Conservation (phyloP, 2,888 invertebrate genomes). For the Rhagonycha lutea region DNA sequence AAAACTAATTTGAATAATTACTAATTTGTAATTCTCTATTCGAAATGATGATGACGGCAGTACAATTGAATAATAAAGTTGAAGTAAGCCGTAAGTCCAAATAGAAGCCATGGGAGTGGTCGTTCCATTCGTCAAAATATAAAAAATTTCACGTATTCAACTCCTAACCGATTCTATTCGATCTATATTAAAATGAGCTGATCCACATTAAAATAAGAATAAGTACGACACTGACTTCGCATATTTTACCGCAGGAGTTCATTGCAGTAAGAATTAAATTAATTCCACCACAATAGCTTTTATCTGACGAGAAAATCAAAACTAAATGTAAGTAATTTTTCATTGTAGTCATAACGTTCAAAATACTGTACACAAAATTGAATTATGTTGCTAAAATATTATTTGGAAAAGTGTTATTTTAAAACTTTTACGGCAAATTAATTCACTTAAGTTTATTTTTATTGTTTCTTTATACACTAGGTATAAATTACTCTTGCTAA, state of each 20-base stretch:
- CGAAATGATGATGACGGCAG: slow-evolving; percentile 34
- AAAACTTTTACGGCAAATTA: not conserved
- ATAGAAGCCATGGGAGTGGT: slow-evolving; percentile 37
- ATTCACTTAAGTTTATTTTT: not conserved
- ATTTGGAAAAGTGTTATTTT: not conserved
- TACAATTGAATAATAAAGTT: slow-evolving; percentile 39
- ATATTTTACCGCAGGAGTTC: slow-evolving; percentile 34
- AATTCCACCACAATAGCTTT: slow-evolving; percentile 24
- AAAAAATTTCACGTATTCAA: slow-evolving; percentile 11
- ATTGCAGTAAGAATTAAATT: slow-evolving; percentile 21
- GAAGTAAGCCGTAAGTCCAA: slow-evolving; percentile 37
- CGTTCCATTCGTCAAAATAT: slow-evolving; percentile 24
- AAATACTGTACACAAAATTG: not conserved
- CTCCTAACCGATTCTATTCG: slow-evolving; percentile 26
- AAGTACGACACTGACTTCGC: slow-evolving; percentile 35
- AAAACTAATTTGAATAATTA: slow-evolving; percentile 28
- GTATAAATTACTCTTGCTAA: not conserved
- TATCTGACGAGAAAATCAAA: slow-evolving; percentile 3
- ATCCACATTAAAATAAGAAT: slow-evolving; percentile 35
- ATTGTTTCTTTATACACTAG: not conserved
- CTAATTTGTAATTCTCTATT: slow-evolving; percentile 28
- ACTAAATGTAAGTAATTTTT: not conserved
- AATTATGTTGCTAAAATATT: not conserved
- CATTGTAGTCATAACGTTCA: not conserved
- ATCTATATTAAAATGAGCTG: slow-evolving; percentile 35